Conservation (phyloP, 1,140 invertebrate species). For the Lanistes nyassanus region DNA sequence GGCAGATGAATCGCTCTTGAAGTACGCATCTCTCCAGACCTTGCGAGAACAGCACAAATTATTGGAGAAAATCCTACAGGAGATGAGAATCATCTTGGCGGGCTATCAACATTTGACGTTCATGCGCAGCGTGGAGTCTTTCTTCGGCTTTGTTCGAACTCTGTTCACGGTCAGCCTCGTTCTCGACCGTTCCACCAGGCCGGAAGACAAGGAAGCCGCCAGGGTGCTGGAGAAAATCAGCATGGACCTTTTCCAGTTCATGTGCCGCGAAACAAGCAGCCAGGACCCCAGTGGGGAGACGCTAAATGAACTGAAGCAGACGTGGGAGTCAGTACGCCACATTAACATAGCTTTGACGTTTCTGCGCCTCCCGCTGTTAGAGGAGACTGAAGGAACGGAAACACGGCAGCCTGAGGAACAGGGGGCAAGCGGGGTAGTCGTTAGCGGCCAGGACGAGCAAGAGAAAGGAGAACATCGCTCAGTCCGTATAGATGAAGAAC, state of each 20-base stretch:
- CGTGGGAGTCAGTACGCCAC: neutral
- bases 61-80: conserved; percentile 10
- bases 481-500: too few relatives aligned
- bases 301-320: neutral
- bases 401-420: neutral
- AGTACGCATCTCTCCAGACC: conserved; percentile 16
- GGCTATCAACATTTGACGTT: conserved; percentile 1
- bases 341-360: conserved; percentile 19
- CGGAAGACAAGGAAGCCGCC: conserved; percentile 18
- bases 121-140: conserved; percentile 21
- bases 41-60: neutral
- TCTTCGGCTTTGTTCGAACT: conserved; percentile 26
- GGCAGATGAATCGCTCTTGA: conserved; percentile 27
- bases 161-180: conserved; percentile 22
- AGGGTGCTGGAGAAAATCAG: conserved; percentile 10
- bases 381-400: neutral
- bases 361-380: conserved; percentile 7
- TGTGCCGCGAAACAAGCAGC: neutral
- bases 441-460: too few relatives aligned
- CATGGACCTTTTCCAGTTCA: conserved; percentile 24
- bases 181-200: neutral
- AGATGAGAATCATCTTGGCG: conserved; percentile 16
- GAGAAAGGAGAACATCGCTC: too few relatives aligned
- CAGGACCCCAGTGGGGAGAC: neutral
- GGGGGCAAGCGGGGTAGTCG: neutral